phyloP scores from a whole-genome alignment of 2,113 vertebrate species.

The Oryzias woworae region DNA sequence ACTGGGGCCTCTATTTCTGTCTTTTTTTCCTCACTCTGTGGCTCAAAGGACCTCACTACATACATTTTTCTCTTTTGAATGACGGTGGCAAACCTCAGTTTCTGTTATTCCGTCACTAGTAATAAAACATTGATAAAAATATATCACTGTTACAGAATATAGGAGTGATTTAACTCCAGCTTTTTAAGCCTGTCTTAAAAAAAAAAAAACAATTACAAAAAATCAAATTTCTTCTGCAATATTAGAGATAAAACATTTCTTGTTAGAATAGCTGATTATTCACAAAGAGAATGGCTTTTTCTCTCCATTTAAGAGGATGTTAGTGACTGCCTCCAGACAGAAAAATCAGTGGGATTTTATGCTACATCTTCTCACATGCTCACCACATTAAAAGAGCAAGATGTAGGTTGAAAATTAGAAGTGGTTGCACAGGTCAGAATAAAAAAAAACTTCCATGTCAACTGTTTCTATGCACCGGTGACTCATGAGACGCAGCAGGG shows the following conservation, averaged over 20 bases:
- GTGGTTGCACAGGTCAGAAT: background rate
- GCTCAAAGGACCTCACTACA: constrained; percentile 21
- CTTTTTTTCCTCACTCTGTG: constrained; percentile 45
- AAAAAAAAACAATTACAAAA: too few relatives aligned
- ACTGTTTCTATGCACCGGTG: constrained; percentile 13
- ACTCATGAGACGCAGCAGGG: constrained; percentile 2
- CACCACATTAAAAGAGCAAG: constrained; percentile 1
- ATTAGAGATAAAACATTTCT: too few relatives aligned
- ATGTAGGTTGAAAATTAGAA: constrained; percentile 24
- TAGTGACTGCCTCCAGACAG: background rate
- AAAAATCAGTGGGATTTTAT: constrained; percentile 7
- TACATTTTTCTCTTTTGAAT: constrained; percentile 33
- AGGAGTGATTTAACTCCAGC: constrained; percentile 5
- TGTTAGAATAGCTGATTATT: background rate
- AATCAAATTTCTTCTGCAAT: too few relatives aligned
- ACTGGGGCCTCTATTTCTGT: constrained; percentile 64
- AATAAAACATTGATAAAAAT: constrained; percentile 35
- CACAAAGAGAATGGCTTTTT: background rate
- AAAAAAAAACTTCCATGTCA: background rate
- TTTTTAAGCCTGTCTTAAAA: too few relatives aligned
- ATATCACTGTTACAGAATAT: background rate
- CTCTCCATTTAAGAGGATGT: background rate
- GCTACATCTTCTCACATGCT: constrained; percentile 2
- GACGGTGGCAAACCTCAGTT: constrained; percentile 35
- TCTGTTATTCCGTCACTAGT: constrained; percentile 29